These are phyloP conservation scores for Pissodes strobi DNA, from an alignment of 1,140 invertebrate genomes.

Conservation along the genomic window DNA sequence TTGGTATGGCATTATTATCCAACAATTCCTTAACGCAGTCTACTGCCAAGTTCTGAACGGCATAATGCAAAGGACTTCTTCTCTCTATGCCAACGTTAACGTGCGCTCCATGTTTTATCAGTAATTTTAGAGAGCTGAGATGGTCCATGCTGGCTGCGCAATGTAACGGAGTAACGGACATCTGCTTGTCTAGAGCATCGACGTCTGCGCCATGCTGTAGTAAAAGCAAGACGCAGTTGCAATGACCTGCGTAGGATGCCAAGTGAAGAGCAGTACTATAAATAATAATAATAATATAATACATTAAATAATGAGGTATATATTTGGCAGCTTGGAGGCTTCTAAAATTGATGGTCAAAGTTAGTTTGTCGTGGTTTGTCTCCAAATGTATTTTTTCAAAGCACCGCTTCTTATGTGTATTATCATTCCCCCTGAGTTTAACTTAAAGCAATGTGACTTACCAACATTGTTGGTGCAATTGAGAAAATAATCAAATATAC, in stretches of 20 bases:
- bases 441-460: too few species aligned
- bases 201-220: slow-evolving; percentile 68
- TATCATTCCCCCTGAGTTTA: too few species aligned
- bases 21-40: slow-evolving; percentile 72
- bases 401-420: too few species aligned
- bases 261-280: slow-evolving; percentile 76
- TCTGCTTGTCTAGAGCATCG: slow-evolving; percentile 67
- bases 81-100: slow-evolving; percentile 73
- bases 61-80: slow-evolving; percentile 73
- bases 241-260: slow-evolving; percentile 69
- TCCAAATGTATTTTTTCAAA: too few species aligned
- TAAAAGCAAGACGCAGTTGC: slow-evolving; percentile 67
- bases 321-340: neutral
- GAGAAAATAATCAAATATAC: too few species aligned
- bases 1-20: slow-evolving; percentile 72
- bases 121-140: slow-evolving; percentile 61
- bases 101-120: slow-evolving; percentile 70
- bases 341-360: too few species aligned
- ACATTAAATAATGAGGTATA: neutral
- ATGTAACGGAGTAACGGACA: slow-evolving; percentile 74
- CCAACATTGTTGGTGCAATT: too few species aligned
- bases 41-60: slow-evolving; percentile 69
- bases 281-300: slow-evolving; percentile 22
- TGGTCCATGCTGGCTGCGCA: slow-evolving; percentile 73
- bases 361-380: too few species aligned